A percentile compares a stretch with the other conserved stretches of the same genome.
Conservation (phyloP, 2,888 invertebrate species). For the Diadegma fenestrale region DNA sequence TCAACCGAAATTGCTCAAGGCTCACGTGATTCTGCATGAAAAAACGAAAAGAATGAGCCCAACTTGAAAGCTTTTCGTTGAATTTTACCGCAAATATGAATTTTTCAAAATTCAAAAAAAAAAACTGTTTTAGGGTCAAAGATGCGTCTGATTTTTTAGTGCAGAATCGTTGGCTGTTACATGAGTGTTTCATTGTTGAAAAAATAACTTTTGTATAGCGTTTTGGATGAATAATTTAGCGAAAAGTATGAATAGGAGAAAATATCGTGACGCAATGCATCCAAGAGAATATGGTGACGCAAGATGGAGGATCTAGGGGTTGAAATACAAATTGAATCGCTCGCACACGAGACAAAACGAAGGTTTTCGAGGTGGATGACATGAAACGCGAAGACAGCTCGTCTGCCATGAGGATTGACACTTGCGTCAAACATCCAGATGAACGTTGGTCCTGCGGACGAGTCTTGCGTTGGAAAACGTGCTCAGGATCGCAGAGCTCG, state of each 20-base stretch:
- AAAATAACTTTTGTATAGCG: neutral
- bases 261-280: neutral
- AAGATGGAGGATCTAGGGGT: neutral
- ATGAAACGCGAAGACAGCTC: neutral
- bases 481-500: neutral
- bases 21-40: too few relatives aligned
- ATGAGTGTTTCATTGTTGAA: neutral
- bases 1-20: too few relatives aligned
- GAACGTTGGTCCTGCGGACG: neutral
- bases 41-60: too few relatives aligned
- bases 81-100: too few relatives aligned
- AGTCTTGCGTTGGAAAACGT: conserved; percentile 35
- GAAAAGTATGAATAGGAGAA: neutral
- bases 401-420: neutral
- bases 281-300: neutral
- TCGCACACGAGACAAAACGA: neutral
- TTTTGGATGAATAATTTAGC: neutral
- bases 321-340: conserved; percentile 10
- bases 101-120: too few relatives aligned
- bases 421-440: conserved; percentile 23
- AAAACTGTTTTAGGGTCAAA: neutral
- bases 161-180: neutral
- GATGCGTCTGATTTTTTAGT: neutral
- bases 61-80: too few relatives aligned
- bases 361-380: neutral